A percentile compares a stretch with the other conserved stretches of the same genome.
Evolutionary conservation across 2,888 invertebrate species (phyloP).

Genomic region (Mesodorylaimus sp.): DNA sequence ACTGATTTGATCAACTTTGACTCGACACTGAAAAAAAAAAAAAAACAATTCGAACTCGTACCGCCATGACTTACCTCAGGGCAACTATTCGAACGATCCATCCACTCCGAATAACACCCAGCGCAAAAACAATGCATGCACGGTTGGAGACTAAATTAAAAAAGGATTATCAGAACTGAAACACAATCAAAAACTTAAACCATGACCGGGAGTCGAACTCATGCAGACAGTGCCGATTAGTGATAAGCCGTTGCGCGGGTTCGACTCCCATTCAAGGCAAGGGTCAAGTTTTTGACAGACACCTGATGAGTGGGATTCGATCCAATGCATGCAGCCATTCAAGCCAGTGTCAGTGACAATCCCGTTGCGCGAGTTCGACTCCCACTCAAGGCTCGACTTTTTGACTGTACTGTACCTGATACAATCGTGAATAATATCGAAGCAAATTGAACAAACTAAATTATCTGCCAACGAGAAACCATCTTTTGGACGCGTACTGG

Average conservation of each 20-base stretch:
- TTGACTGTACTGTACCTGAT: slow-evolving; percentile 22
- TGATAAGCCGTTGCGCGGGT: too few relatives aligned
- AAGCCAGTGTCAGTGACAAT: neutral
- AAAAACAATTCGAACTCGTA: neutral
- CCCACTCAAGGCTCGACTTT: too few relatives aligned
- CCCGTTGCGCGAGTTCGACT: too few relatives aligned
- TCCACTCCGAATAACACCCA: slow-evolving; percentile 33
- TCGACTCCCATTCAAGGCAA: too few relatives aligned
- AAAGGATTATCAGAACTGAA: too few relatives aligned
- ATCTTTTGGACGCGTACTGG: slow-evolving; percentile 20
- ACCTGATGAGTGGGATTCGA: too few relatives aligned
- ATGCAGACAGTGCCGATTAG: too few relatives aligned
- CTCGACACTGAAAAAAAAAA: slow-evolving; percentile 25
- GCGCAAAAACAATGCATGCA: slow-evolving; percentile 33
- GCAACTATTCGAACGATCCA: slow-evolving; percentile 28
- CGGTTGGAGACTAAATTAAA: slow-evolving; percentile 28
- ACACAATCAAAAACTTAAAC: too few relatives aligned
- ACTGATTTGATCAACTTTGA: slow-evolving; percentile 28
- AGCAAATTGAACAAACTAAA: slow-evolving; percentile 30
- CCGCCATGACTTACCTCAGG: slow-evolving; percentile 21
- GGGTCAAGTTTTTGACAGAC: too few relatives aligned
- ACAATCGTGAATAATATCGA: slow-evolving; percentile 31
- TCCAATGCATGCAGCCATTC: neutral
- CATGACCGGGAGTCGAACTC: too few relatives aligned
- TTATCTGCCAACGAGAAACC: slow-evolving; percentile 28